phyloP scores from a whole-genome alignment of 2,888 invertebrate genomes.

The Nudaria mundana region DNA sequence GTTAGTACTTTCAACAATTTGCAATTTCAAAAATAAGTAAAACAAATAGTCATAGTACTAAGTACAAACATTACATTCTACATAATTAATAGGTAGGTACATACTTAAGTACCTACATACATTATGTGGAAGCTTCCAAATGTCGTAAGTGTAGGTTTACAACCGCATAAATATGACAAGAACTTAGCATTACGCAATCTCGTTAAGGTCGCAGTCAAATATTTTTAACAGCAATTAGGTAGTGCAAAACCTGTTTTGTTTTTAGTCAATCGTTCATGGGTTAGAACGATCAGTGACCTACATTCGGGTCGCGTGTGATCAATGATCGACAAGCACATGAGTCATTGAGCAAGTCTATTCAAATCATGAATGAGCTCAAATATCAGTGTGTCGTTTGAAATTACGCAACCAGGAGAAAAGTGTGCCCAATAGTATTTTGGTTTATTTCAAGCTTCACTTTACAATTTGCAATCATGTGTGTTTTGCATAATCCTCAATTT shows the following conservation, averaged over 20 bases:
- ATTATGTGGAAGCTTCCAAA: no score
- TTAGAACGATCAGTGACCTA: constrained; percentile 32
- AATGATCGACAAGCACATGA: constrained; percentile 41
- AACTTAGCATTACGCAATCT: not conserved
- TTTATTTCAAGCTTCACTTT: constrained; percentile 4
- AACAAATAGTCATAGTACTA: no score
- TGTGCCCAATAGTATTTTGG: constrained; percentile 5
- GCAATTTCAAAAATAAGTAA: no score
- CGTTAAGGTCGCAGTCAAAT: constrained; percentile 15
- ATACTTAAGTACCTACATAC: no score
- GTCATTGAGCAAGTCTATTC: constrained; percentile 59
- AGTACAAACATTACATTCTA: no score
- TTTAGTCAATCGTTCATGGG: constrained; percentile 27
- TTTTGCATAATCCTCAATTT: not conserved
- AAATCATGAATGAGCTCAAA: constrained; percentile 51
- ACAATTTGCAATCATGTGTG: not conserved
- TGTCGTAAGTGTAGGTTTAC: no score
- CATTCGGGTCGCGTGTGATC: constrained; percentile 40
- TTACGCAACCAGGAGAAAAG: constrained; percentile 37
- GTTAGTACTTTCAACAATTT: no score
- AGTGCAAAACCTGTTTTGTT: constrained; percentile 31
- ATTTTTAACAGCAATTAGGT: constrained; percentile 25
- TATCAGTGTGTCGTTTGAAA: constrained; percentile 49
- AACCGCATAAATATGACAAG: no score
- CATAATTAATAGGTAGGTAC: no score